These are phyloP conservation scores for Eulithis testata DNA, from an alignment of 2,888 invertebrate genomes.

Conservation along the genomic window DNA sequence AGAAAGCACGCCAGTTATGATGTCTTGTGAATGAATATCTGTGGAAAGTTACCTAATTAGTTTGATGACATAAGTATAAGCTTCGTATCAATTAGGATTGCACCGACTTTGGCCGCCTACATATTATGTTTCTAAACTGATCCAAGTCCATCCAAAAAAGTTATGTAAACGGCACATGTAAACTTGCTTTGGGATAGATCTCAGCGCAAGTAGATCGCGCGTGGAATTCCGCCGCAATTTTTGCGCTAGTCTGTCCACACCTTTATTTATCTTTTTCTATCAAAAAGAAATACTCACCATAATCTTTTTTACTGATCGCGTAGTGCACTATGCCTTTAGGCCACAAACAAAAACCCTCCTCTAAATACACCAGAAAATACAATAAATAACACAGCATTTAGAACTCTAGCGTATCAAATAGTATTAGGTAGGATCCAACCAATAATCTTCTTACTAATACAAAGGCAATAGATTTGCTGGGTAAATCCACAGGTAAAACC, in stretches of 20 bases:
- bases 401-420: not conserved
- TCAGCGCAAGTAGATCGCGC: too few species aligned
- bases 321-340: constrained; percentile 68
- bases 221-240: too few species aligned
- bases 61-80: not conserved
- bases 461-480: not conserved
- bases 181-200: too few species aligned
- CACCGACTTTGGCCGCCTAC: too few species aligned
- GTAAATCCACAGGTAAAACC: not conserved
- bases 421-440: not conserved
- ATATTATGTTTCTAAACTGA: too few species aligned
- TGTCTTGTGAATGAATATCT: constrained; percentile 72
- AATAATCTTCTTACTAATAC: not conserved
- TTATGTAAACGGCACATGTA: too few species aligned
- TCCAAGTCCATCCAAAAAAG: too few species aligned
- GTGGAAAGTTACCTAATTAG: not conserved
- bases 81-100: not conserved
- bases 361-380: constrained; percentile 20
- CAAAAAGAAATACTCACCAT: constrained; percentile 56
- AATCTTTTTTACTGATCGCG: constrained; percentile 64
- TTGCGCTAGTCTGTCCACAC: too few species aligned
- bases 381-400: constrained; percentile 23
- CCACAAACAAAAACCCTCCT: constrained; percentile 50
- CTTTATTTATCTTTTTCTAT: not conserved
- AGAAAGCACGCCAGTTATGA: constrained; percentile 54